Base-by-base conservation (phyloP, 2,888 invertebrate species). In the Drosophila silvestris region DNA sequence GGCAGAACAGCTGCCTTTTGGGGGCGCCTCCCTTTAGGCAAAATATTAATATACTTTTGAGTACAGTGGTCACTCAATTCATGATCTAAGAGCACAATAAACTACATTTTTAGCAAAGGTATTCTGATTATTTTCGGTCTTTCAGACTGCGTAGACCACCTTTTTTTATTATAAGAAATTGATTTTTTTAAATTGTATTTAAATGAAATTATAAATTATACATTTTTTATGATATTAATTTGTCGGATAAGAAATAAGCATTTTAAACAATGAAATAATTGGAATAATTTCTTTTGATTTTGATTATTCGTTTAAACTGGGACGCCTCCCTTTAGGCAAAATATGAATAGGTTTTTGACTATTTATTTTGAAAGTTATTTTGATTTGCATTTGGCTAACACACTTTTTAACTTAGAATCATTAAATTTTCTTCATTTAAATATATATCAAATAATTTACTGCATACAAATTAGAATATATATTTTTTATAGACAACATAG, bases 1-100 rank as follows among this genome's bases (percentile, higher is more conserved):
- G 79, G 78, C 73, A 75, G 82, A 56, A 56, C 83, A 87, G 85
- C 78, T 87, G 85, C 57, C 66, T 54, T 54, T 74, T 41, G 78
- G 76, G 77, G 81, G 68, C 72, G 65, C 62, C 68, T 63, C 28
- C 30, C 57, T 28, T 47, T 47, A 53, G 33, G 54, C 76, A 69
- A 79, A 85, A 67, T 85, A 81, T 76, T 74, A 81, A 86, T 78
- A 66, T 28, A 57, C 41, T 62, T 53, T 33, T 30, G 32, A 30
- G 22, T 44, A 58, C 44, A 58, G 44, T 58, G 10, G 10, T 52
- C 52, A n/a, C n/a, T n/a, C 3, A 52, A 19, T 12, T 30, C 19
- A n/a, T 12, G n/a, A 52, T 2, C 51, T 4, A 3, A 30, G 1
- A 30, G 22, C 26, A 16, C 7, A 16, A 47, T 9, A 16, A 5